Base-by-base conservation (phyloP, 92 coral and sea anemone species). In the Palythoa heliodiscus region DNA sequence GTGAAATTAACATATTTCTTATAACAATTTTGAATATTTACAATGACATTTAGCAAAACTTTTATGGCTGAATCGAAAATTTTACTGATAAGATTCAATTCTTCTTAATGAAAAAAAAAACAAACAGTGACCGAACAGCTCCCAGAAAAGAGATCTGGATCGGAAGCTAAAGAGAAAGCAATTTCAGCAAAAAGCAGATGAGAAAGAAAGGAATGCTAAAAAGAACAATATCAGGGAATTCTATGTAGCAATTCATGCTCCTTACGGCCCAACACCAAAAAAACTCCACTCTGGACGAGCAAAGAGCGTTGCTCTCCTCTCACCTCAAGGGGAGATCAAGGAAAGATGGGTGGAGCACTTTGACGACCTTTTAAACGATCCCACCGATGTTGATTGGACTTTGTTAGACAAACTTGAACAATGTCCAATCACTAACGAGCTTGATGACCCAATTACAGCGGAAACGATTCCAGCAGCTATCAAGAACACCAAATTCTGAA, bases 281-380 rank as follows among this genome's bases (percentile, higher is more conserved):
- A 66, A 8, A 11, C 22, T 35, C 75, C 86, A 82, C 19, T 38
- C 57, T 54, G 76, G 66, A 5, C 35, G 86, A 70, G 19, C 76
- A 52, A 87, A 87, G 68, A 60, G 60, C 35, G 89, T 72, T 13
- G 71, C 23, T n/a, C 92, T 90, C 11, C 35, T 29, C 35, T 70
- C 87, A 11, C 75, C 86, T 39, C 75, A 87, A 57, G 89, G 81
- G 15, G 86, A 74, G 16, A 74, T 89, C 53, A 74, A 61, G 60
- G 75, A 81, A 25, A 86, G 92, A 72, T 89, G 87, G 92, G 90
- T 90, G 37, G 90, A 86, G 70, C 92, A 90, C 76, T 90, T 90
- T 67, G 73, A n/a, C 48, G 88, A 90, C 37, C 60, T 80, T 5
- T 88, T 90, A 16, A 90, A 87, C 73, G 82, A 87, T 76, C 87